These are phyloP conservation scores for Glaucidium brasilianum DNA, from an alignment of 2,113 vertebrate species.

Conservation along the genomic window DNA sequence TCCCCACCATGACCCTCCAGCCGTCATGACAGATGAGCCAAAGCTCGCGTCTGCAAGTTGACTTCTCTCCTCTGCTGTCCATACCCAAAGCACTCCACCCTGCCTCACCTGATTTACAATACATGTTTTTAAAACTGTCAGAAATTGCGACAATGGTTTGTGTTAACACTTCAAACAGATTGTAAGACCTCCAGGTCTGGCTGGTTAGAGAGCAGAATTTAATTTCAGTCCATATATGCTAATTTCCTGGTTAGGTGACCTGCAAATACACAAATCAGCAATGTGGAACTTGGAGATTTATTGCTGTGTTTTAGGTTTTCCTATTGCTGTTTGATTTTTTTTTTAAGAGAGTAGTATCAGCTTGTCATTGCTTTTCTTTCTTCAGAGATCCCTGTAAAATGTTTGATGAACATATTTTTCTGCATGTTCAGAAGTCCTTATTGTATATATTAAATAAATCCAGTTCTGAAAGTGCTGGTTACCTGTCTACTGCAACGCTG, in stretches of 20 bases:
- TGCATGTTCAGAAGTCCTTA: neutral
- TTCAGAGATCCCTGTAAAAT: neutral
- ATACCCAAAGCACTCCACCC: neutral
- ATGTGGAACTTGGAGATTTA: neutral
- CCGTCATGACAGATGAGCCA: neutral
- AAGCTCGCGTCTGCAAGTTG: neutral
- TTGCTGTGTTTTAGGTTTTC: neutral
- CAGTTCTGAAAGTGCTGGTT: neutral
- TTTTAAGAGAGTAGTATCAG: neutral
- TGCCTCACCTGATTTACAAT: neutral
- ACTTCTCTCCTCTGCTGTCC: neutral
- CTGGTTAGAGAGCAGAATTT: neutral
- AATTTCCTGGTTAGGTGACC: neutral
- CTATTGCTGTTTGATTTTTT: neutral
- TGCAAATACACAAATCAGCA: neutral
- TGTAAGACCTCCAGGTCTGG: neutral
- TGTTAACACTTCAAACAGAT: neutral
- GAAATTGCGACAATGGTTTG: neutral
- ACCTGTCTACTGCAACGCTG: neutral
- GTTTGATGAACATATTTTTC: neutral
- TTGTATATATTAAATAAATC: neutral
- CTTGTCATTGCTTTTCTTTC: neutral
- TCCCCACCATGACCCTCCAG: neutral
- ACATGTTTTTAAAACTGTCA: neutral
- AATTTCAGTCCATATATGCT: neutral